phyloP scores from a whole-genome alignment of 2,113 vertebrate species.

The Seriola rivoliana region DNA sequence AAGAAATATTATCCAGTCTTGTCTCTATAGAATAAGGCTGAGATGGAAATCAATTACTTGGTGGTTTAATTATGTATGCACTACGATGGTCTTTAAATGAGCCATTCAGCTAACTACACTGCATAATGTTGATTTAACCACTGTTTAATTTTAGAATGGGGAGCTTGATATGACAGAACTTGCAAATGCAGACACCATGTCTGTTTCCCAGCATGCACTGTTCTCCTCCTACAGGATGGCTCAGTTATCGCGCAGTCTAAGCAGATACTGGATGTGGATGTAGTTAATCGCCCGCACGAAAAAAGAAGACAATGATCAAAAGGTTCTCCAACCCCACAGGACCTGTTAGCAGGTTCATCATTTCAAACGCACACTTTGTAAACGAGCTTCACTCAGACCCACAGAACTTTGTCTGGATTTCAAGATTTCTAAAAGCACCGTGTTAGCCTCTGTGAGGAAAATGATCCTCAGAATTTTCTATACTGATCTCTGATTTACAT shows the following conservation, averaged over 20 bases:
- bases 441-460: background rate
- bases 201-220: conserved; percentile 26
- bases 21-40: conserved; percentile 62
- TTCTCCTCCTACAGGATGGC: conserved; percentile 36
- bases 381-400: background rate
- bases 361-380: background rate
- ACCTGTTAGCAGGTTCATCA: background rate
- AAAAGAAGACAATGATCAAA: conserved; percentile 4
- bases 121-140: conserved; percentile 70
- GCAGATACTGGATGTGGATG: conserved; percentile 9
- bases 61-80: conserved; percentile 69
- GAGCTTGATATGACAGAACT: conserved; percentile 39
- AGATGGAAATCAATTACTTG: conserved; percentile 69
- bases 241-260: conserved; percentile 21
- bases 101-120: conserved; percentile 55
- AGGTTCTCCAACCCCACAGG: conserved; percentile 3
- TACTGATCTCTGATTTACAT: background rate
- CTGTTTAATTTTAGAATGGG: conserved; percentile 55
- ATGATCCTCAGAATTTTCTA: background rate
- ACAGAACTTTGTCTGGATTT: background rate
- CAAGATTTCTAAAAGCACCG: background rate
- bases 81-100: conserved; percentile 57
- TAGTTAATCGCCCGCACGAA: conserved; percentile 10
- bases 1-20: conserved; percentile 34
- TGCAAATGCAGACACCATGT: conserved; percentile 35